Percentiles rank a stretch among this genome's conserved stretches.
Evolutionary conservation across 2,888 invertebrate species (phyloP).

Genomic region (Blastobasis adustella): DNA sequence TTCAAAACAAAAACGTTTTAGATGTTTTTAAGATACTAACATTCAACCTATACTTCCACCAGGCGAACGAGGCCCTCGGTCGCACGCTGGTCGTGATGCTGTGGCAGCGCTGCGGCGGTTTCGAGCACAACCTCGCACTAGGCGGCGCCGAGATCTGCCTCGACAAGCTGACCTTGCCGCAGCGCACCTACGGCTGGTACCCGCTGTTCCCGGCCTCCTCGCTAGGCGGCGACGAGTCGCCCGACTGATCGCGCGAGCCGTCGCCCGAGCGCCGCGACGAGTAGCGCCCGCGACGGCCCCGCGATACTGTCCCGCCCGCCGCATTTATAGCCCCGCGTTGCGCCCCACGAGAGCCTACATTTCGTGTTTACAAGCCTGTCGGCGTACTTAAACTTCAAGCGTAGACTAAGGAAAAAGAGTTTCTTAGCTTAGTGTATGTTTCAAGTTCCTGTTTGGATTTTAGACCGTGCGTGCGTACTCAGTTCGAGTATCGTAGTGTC

Average conservation of each 20-base stretch:
- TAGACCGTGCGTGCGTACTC: too few relatives aligned
- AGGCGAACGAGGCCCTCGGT: slow-evolving; percentile 84
- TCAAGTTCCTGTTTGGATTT: too few relatives aligned
- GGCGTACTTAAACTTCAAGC: too few relatives aligned
- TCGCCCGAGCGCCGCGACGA: slow-evolving; percentile 65
- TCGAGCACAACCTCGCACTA: slow-evolving; percentile 86
- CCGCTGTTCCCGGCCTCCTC: slow-evolving; percentile 91
- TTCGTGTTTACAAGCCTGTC: not conserved
- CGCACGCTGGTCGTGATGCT: slow-evolving; percentile 92
- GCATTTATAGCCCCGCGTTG: not conserved
- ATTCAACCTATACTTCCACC: slow-evolving; percentile 1
- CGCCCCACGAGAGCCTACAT: not conserved
- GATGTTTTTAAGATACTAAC: too few relatives aligned
- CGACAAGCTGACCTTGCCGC: slow-evolving; percentile 86
- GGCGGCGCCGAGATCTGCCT: slow-evolving; percentile 92
- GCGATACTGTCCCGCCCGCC: slow-evolving; percentile 4
- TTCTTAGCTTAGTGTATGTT: too few relatives aligned
- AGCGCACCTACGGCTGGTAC: slow-evolving; percentile 92
- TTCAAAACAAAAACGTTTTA: too few relatives aligned
- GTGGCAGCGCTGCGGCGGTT: slow-evolving; percentile 92
- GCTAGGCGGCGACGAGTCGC: slow-evolving; percentile 78
- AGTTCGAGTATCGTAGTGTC: too few relatives aligned
- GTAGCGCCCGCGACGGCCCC: slow-evolving; percentile 55
- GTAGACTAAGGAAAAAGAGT: too few relatives aligned
- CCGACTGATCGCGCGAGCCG: slow-evolving; percentile 72